Percentiles rank a stretch among this genome's conserved stretches.
phyloP scores from a whole-genome alignment of 2,888 invertebrate species.

The Lamellibrachia satsuma region DNA sequence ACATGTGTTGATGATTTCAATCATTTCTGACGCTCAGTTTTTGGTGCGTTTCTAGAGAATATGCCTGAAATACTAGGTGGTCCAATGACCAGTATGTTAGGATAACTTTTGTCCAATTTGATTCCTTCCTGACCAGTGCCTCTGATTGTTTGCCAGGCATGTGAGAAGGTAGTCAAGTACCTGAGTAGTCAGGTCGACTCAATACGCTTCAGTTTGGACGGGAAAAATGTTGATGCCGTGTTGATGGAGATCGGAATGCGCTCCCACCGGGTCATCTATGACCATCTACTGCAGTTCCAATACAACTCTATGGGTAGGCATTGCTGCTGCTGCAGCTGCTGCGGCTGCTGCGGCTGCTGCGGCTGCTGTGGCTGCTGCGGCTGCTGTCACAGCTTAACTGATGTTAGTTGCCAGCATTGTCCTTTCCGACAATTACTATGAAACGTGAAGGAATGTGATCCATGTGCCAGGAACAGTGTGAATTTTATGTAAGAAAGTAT shows the following conservation, averaged over 20 bases:
- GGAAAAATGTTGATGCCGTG: conserved; percentile 87
- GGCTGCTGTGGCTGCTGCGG: not conserved
- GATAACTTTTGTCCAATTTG: not conserved
- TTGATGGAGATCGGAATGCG: conserved; percentile 88
- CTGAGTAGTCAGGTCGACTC: conserved; percentile 74
- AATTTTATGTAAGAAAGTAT: too few species aligned
- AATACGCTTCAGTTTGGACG: conserved; percentile 85
- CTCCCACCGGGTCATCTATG: conserved; percentile 92
- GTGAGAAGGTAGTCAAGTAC: conserved; percentile 59
- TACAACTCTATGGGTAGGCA: conserved; percentile 86
- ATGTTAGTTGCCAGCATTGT: not conserved
- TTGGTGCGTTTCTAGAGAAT: too few species aligned
- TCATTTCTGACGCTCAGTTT: too few species aligned
- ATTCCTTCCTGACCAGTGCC: conserved; percentile 43
- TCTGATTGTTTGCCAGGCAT: conserved; percentile 52
- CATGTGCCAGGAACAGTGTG: not conserved
- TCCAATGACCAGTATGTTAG: too few species aligned
- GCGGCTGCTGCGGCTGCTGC: not conserved
- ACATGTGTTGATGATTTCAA: too few species aligned
- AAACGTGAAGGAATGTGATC: not conserved
- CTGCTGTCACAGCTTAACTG: not conserved
- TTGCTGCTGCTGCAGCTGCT: not conserved
- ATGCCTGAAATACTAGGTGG: too few species aligned
- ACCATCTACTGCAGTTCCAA: conserved; percentile 92
- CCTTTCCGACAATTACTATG: not conserved